These are phyloP conservation scores for Falco novaeseelandiae DNA, from an alignment of 2,797 vertebrate genomes.

Conservation along the genomic window DNA sequence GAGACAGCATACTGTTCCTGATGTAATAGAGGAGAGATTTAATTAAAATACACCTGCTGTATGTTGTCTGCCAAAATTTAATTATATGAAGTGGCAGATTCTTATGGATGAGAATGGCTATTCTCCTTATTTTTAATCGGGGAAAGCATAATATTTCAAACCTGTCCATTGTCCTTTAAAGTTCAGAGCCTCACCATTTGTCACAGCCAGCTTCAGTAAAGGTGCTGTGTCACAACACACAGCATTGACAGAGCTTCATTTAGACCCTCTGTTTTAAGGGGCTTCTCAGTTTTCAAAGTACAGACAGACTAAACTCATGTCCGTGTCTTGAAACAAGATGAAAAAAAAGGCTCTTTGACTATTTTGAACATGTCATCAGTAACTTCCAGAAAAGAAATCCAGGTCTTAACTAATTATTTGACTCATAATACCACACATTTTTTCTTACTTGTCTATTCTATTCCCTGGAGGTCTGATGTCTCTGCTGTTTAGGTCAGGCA, in stretches of 20 bases:
- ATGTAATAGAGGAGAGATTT: constrained; percentile 18
- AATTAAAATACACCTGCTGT: constrained; percentile 35
- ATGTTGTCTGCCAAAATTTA: neutral
- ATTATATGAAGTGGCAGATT: neutral
- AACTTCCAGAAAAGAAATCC: neutral
- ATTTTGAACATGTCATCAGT: neutral
- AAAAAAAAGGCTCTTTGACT: neutral
- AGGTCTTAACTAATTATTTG: neutral
- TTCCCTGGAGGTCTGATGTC: neutral
- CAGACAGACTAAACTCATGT: neutral
- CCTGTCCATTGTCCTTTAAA: neutral
- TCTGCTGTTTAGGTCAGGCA: neutral
- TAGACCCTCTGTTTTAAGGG: neutral
- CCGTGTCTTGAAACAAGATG: neutral
- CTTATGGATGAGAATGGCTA: neutral
- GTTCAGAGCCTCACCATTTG: neutral
- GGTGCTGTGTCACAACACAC: neutral
- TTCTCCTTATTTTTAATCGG: neutral
- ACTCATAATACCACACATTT: neutral
- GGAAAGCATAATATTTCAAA: constrained; percentile 6
- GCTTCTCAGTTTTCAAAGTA: neutral
- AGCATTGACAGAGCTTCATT: neutral
- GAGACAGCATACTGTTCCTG: neutral
- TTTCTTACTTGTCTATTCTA: neutral
- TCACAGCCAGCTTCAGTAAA: neutral